Conservation (phyloP, 2,113 vertebrate species). For the Rhinogobius similis region DNA sequence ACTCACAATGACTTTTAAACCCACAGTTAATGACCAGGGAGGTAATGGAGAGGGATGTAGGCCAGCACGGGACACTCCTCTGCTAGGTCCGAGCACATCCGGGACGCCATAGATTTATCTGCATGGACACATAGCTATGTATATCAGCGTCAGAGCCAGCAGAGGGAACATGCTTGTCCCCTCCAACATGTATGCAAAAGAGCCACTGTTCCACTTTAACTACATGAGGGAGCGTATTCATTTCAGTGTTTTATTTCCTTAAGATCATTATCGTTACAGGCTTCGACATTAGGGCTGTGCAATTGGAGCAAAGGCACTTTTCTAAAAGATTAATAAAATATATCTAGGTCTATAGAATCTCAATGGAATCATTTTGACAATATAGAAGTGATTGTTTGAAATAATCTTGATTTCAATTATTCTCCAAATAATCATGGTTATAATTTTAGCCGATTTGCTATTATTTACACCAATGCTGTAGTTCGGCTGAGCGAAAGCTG, state of each 20-base stretch:
- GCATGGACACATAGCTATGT: background rate
- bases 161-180: background rate
- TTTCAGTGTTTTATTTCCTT: background rate
- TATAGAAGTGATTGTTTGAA: too few relatives aligned
- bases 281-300: too few relatives aligned
- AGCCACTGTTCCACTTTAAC: background rate
- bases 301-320: too few relatives aligned
- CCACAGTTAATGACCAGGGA: constrained; percentile 56
- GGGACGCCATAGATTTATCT: constrained; percentile 14
- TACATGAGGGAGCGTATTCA: background rate
- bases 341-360: too few relatives aligned
- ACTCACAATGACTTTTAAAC: constrained; percentile 62
- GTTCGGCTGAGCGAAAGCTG: too few relatives aligned
- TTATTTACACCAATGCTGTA: too few relatives aligned
- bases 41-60: constrained; percentile 56
- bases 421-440: too few relatives aligned
- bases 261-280: background rate
- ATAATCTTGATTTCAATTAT: too few relatives aligned
- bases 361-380: too few relatives aligned
- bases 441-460: too few relatives aligned
- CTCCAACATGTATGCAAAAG: background rate
- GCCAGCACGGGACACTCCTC: constrained; percentile 28
- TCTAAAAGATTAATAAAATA: too few relatives aligned
- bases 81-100: background rate
- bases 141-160: constrained; percentile 10